A percentile compares a stretch with the other conserved stretches of the same genome.
Evolutionary conservation across 2,888 invertebrate species (phyloP).

Genomic region (Drosophila monieri): DNA sequence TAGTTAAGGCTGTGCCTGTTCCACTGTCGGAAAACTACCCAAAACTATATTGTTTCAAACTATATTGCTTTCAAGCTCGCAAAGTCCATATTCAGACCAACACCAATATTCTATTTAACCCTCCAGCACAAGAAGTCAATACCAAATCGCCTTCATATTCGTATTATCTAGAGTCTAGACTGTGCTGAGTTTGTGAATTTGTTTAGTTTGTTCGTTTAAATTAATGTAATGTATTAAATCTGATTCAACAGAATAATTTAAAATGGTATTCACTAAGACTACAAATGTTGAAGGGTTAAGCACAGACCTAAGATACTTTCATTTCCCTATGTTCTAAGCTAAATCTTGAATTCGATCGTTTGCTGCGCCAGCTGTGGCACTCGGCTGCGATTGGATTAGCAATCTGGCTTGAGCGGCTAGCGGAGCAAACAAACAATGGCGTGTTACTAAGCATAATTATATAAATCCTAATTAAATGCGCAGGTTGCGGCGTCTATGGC

Average conservation of each 20-base stretch:
- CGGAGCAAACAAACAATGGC: constrained; percentile 71
- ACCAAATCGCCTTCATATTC: not conserved
- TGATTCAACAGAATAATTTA: constrained; percentile 57
- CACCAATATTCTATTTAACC: constrained; percentile 26
- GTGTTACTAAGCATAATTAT: constrained; percentile 42
- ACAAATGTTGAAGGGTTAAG: constrained; percentile 22
- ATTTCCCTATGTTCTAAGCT: constrained; percentile 66
- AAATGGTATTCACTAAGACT: constrained; percentile 5
- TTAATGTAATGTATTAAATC: constrained; percentile 8
- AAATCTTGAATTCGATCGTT: constrained; percentile 62
- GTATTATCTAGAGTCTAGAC: not conserved
- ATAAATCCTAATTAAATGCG: constrained; percentile 67
- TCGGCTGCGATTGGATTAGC: not conserved
- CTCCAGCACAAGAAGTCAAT: constrained; percentile 14
- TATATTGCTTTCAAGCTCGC: constrained; percentile 12
- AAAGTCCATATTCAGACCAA: constrained; percentile 24
- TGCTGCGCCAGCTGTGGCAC: constrained; percentile 63
- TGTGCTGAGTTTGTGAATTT: constrained; percentile 4
- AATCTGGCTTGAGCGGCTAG: constrained; percentile 45
- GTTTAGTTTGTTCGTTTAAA: not conserved
- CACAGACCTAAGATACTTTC: constrained; percentile 48
- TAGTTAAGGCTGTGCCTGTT: constrained; percentile 56
- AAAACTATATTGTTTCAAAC: constrained; percentile 29
- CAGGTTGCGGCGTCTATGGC: constrained; percentile 80
- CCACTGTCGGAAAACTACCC: constrained; percentile 42